phyloP scores from a whole-genome alignment of 1,140 invertebrate genomes.

The Drosophila sulfurigaster region DNA sequence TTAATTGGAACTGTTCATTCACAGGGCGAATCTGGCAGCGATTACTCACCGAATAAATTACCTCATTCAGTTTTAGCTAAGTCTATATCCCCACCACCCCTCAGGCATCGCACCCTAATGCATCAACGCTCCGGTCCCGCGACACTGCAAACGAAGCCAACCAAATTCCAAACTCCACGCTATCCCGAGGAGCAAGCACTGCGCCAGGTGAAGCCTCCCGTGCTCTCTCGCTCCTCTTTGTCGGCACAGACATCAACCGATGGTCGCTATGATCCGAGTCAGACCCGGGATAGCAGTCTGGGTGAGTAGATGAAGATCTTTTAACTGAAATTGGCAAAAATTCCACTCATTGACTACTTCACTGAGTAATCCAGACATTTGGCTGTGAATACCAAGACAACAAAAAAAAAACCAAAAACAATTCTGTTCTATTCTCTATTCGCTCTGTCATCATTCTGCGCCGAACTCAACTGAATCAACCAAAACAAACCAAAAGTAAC shows the following conservation, averaged over 20 bases:
- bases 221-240: conserved; percentile 58
- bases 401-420: conserved; percentile 39
- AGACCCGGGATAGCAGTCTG: conserved; percentile 82
- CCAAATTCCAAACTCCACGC: conserved; percentile 84
- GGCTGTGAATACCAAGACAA: conserved; percentile 49
- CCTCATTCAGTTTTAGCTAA: conserved; percentile 85
- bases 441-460: conserved; percentile 40
- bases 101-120: conserved; percentile 82
- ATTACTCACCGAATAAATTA: conserved; percentile 85
- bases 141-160: conserved; percentile 78
- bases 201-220: conserved; percentile 73
- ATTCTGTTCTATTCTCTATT: conserved; percentile 47
- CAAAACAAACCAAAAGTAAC: conserved; percentile 49
- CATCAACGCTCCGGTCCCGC: conserved; percentile 84
- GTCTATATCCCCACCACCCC: conserved; percentile 85
- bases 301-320: conserved; percentile 58
- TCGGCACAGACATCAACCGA: conserved; percentile 51
- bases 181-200: conserved; percentile 82
- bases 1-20: conserved; percentile 9
- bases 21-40: conserved; percentile 84
- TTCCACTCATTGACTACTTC: conserved; percentile 28
- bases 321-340: conserved; percentile 4
- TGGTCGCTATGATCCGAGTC: conserved; percentile 65
- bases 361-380: conserved; percentile 58
- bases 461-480: neutral